phyloP scores from a whole-genome alignment of 2,113 vertebrate species.

The Corydoras maculifer region DNA sequence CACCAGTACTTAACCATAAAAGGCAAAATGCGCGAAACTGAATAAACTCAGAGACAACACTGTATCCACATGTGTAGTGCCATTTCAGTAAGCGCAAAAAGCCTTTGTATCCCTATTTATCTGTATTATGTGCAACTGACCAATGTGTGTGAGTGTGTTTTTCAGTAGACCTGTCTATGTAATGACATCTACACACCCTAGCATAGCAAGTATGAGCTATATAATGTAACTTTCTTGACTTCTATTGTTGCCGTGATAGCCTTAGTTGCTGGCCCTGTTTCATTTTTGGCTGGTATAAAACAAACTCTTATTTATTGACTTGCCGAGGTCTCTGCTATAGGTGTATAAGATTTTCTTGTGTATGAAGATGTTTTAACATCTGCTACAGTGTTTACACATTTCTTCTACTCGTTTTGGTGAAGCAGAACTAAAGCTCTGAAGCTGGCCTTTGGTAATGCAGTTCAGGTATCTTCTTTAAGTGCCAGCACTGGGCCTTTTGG shows the following conservation, averaged over 20 bases:
- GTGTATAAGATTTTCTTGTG: constrained; percentile 7
- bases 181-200: constrained; percentile 49
- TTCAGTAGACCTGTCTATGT: constrained; percentile 43
- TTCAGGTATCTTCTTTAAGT: neutral
- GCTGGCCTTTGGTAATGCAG: constrained; percentile 3
- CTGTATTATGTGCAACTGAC: constrained; percentile 48
- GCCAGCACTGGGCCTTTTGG: neutral
- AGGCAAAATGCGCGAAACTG: too few species aligned
- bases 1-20: too few species aligned
- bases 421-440: neutral
- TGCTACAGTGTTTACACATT: constrained; percentile 15
- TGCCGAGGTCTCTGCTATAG: neutral
- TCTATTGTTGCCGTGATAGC: constrained; percentile 43
- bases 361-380: constrained; percentile 3
- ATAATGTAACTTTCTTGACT: constrained; percentile 54
- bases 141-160: constrained; percentile 43
- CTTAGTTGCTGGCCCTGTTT: constrained; percentile 36
- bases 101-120: constrained; percentile 44
- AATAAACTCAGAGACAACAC: too few species aligned
- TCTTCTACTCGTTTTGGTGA: neutral
- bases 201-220: constrained; percentile 54
- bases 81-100: constrained; percentile 22
- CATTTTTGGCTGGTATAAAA: neutral
- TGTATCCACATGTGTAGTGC: neutral
- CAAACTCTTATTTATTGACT: constrained; percentile 26